Base-by-base conservation (phyloP, 1,140 invertebrate genomes). In the Colletes latitarsis region DNA sequence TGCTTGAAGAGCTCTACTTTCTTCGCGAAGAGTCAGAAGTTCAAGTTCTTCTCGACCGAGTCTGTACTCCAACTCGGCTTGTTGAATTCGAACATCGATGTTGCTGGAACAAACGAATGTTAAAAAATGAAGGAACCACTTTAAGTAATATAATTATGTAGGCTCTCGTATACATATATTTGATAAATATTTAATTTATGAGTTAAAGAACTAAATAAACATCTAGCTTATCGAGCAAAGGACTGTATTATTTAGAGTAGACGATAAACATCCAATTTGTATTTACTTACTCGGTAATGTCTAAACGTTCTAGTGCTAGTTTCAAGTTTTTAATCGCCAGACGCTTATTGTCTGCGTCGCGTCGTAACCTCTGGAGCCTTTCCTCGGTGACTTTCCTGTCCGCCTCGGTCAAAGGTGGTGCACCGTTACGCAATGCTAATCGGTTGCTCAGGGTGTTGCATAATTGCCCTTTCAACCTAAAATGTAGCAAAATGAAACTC, bases 61-160 rank as follows among this genome's bases (percentile, higher is more conserved):
- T 90, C 97, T 96, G 91, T 98, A 98, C 88, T 98, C 97, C 80
- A 98, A 91, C 92, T 98, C 97, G 0, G 97, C 97, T 89, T 98
- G 97, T 84, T 97, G 96, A 88, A 98, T 98, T 80, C 97, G 94
- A n/a, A 96, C 95, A 90, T 98, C 97, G 71, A 98, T 98, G 90
- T 98, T 98, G 88, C 97, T 98, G 92, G 17, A 94, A 94, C 84
- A 64, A 88, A 75, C 0, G 43, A 46, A 46, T 46, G 43, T 46
- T 46, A 9, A 0, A 9, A 9, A 8, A 46, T 46, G 4, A 6
- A 9, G 6, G 43, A 46, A 46, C 6, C 43, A 46, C 30, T 30
- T 30, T 1, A 30, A 30, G 1, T 30, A 30, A 30, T 30, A 30
- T 30, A 30, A 30, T 30, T 30, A 30, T 2, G 30, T 30, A 30